phyloP scores from a whole-genome alignment of 2,113 vertebrate species.

The Felis chaus region DNA sequence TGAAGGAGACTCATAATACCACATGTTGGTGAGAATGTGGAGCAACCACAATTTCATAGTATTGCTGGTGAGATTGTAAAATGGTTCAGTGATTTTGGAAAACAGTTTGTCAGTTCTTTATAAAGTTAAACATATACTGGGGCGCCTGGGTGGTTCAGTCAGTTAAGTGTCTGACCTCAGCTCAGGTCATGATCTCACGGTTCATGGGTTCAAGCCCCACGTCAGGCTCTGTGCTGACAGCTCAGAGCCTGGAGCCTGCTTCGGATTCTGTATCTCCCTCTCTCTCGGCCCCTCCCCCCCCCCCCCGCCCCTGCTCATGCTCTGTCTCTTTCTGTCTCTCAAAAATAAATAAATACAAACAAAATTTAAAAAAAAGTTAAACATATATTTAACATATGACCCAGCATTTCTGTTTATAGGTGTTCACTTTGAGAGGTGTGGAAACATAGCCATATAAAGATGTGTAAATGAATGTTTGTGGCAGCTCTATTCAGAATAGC shows the following conservation, averaged over 20 bases:
- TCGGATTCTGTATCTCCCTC: too few relatives aligned
- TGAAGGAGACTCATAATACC: neutral
- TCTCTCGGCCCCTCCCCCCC: too few relatives aligned
- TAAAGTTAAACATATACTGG: neutral
- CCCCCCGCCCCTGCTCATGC: too few relatives aligned
- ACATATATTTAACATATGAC: neutral
- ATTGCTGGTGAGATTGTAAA: slow-evolving; percentile 4
- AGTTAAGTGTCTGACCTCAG: too few relatives aligned
- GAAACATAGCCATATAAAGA: neutral
- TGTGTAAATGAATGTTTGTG: neutral
- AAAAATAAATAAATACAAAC: too few relatives aligned
- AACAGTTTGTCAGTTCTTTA: neutral
- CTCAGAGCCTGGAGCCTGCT: too few relatives aligned
- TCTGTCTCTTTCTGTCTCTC: too few relatives aligned
- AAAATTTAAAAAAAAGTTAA: neutral
- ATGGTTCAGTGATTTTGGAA: neutral
- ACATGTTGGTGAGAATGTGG: neutral
- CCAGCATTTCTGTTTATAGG: neutral
- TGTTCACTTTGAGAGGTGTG: neutral
- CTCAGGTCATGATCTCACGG: too few relatives aligned
- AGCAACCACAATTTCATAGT: neutral
- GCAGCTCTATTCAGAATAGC: neutral
- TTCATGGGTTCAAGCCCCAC: too few relatives aligned
- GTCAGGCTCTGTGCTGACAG: too few relatives aligned
- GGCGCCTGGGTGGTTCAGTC: too few relatives aligned